A percentile compares a stretch with the other conserved stretches of the same genome.
phyloP scores from a whole-genome alignment of 1,140 invertebrate genomes.

The Centruroides vittatus region DNA sequence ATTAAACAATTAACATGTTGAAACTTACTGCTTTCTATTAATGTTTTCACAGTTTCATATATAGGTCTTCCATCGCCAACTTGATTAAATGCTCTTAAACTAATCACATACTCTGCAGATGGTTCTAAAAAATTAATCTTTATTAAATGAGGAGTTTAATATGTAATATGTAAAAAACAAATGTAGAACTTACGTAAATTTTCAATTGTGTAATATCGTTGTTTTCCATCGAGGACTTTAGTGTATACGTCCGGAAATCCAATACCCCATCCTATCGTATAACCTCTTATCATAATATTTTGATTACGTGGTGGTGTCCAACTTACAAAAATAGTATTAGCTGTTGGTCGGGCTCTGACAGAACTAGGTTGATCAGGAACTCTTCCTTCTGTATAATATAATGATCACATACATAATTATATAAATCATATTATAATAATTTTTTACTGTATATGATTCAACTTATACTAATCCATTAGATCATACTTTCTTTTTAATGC shows the following conservation, averaged over 20 bases:
- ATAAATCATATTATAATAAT: too few species aligned
- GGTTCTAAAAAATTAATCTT: constrained; percentile 39
- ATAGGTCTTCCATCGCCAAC: constrained; percentile 77
- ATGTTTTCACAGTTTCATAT: constrained; percentile 80
- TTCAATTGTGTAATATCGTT: constrained; percentile 64
- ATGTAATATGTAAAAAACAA: too few species aligned
- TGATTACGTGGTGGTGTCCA: constrained; percentile 68
- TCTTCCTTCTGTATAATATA: constrained; percentile 41
- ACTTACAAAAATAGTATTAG: constrained; percentile 66
- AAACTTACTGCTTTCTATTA: constrained; percentile 22
- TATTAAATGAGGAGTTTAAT: too few species aligned
- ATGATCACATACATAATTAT: too few species aligned
- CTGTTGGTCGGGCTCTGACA: constrained; percentile 55
- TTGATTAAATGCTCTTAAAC: constrained; percentile 76
- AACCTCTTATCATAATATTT: constrained; percentile 71
- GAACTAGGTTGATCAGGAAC: constrained; percentile 70
- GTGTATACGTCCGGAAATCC: constrained; percentile 80
- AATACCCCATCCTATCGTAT: constrained; percentile 87
- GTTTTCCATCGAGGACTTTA: constrained; percentile 61
- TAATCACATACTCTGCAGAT: constrained; percentile 90
- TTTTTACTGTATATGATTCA: too few species aligned
- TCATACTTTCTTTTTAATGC: too few species aligned
- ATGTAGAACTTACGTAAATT: constrained; percentile 37
- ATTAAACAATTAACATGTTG: not conserved
- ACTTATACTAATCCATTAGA: too few species aligned